Conservation (phyloP, 2,797 vertebrate species). For the Coregonus sp. region DNA sequence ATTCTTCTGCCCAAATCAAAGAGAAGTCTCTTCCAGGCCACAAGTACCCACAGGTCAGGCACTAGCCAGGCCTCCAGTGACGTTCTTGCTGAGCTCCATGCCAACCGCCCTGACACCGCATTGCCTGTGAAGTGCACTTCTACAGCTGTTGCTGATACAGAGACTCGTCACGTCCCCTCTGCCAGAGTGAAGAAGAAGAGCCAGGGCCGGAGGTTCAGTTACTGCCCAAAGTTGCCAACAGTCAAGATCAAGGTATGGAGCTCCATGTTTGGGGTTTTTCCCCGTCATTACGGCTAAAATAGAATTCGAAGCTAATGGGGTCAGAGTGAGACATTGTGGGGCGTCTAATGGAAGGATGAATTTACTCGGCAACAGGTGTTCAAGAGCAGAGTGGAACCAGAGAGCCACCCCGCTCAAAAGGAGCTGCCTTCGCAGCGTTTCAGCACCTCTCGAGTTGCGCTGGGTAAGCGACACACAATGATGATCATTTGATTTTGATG, state of each 20-base stretch:
- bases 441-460: background rate
- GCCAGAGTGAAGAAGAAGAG: background rate
- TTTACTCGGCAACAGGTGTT: slow-evolving; percentile 1
- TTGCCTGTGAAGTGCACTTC: background rate
- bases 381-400: background rate
- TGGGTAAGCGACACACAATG: background rate
- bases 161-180: background rate
- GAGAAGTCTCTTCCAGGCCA: no score
- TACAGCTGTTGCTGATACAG: background rate
- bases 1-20: no score
- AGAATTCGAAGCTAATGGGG: background rate
- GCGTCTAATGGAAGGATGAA: background rate
- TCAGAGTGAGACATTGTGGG: background rate
- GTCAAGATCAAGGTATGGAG: background rate
- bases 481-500: background rate
- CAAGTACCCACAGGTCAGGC: background rate
- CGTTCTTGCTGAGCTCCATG: background rate
- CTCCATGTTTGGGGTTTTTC: background rate
- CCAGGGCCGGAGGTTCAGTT: background rate
- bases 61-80: background rate
- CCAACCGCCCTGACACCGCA: background rate
- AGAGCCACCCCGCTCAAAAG: background rate
- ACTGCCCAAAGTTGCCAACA: background rate
- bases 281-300: background rate
- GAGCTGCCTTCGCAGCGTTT: background rate